phyloP scores from a whole-genome alignment of 2,888 invertebrate species.

The Folsomia manolachei region DNA sequence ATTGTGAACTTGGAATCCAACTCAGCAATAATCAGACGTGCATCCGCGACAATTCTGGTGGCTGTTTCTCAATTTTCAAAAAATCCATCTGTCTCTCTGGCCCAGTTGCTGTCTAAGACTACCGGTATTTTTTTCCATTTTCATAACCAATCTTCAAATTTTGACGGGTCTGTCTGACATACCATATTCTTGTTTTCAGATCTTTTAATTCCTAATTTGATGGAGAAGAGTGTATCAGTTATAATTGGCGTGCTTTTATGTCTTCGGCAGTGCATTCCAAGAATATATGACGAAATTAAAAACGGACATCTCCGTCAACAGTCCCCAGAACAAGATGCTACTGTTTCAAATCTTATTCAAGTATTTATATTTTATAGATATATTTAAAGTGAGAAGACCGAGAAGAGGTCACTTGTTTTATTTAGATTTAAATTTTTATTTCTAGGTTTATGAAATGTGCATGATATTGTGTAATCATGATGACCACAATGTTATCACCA shows the following conservation, averaged over 20 bases:
- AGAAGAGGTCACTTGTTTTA: not conserved
- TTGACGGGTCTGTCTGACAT: not conserved
- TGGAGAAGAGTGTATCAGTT: conserved; percentile 46
- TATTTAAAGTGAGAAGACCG: not conserved
- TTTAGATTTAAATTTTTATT: not conserved
- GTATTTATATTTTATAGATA: conserved; percentile 16
- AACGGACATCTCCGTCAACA: conserved; percentile 15
- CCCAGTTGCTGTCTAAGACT: conserved; percentile 59
- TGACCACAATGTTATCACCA: conserved; percentile 85
- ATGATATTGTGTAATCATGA: conserved; percentile 58
- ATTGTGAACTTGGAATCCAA: conserved; percentile 63
- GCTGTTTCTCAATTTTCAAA: conserved; percentile 69
- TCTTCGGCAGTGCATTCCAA: conserved; percentile 44
- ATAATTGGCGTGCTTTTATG: conserved; percentile 47
- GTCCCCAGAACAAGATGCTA: conserved; percentile 29
- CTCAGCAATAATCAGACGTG: conserved; percentile 75
- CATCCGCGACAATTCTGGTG: conserved; percentile 76
- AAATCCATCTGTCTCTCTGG: not conserved
- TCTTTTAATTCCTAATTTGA: conserved; percentile 44
- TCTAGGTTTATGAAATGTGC: conserved; percentile 73
- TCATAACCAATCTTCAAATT: not conserved
- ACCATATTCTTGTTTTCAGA: conserved; percentile 32
- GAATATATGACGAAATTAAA: conserved; percentile 36
- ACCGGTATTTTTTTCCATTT: conserved; percentile 59
- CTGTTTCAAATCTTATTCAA: conserved; percentile 34